These are phyloP conservation scores for Pogonognathellus flavescens DNA, from an alignment of 1,140 invertebrate genomes.

Conservation along the genomic window DNA sequence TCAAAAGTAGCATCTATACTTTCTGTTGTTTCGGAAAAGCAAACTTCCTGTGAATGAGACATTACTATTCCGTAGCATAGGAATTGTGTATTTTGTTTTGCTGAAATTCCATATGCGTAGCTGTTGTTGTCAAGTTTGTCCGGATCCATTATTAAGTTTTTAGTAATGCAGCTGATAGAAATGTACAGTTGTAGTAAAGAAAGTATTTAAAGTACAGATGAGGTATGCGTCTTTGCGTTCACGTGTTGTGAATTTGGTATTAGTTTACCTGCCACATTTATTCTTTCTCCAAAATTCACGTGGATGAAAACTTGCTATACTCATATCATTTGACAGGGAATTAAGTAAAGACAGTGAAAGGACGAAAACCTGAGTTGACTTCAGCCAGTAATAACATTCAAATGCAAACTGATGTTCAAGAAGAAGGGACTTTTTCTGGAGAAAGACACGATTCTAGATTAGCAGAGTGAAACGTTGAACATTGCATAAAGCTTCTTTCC, in stretches of 20 bases:
- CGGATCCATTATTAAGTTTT: too few species aligned
- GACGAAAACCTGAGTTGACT: constrained; percentile 23
- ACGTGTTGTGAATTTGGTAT: constrained; percentile 27
- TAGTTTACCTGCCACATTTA: neutral
- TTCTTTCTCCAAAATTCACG: neutral
- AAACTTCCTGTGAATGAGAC: too few species aligned
- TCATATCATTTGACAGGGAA: constrained; percentile 44
- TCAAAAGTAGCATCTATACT: too few species aligned
- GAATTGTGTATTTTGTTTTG: too few species aligned
- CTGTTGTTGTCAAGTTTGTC: too few species aligned
- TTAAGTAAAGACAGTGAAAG: constrained; percentile 7
- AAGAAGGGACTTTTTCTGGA: constrained; percentile 22
- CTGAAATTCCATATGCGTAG: too few species aligned
- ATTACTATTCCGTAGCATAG: too few species aligned
- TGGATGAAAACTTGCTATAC: constrained; percentile 9
- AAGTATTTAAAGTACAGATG: neutral
- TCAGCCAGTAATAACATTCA: constrained; percentile 10
- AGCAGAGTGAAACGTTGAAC: neutral
- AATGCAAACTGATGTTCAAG: constrained; percentile 27
- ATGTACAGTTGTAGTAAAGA: too few species aligned
- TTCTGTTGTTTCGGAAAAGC: too few species aligned
- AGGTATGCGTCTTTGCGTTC: neutral
- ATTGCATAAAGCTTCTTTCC: constrained; percentile 8
- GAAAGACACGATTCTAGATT: constrained; percentile 31
- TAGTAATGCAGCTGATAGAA: too few species aligned